Evolutionary conservation across 2,888 invertebrate species (phyloP).

Genomic region (Cancer borealis): DNA sequence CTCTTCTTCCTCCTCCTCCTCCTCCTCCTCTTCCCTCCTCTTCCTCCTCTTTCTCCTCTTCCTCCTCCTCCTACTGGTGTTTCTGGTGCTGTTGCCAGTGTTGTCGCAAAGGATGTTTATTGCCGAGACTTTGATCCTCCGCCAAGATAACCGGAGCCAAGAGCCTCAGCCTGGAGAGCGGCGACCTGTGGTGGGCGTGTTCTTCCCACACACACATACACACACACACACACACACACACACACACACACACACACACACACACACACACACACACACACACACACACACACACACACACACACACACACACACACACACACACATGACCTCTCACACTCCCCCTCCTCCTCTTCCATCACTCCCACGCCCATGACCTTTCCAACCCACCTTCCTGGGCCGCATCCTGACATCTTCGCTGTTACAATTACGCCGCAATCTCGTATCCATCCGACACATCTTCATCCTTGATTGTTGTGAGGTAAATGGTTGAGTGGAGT

Average conservation of each 20-base stretch:
- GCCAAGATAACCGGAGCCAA: not conserved
- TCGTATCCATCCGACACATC: not conserved
- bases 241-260: constrained; percentile 20
- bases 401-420: not conserved
- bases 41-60: not conserved
- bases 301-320: constrained; percentile 34
- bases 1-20: not conserved
- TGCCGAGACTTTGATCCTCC: not conserved
- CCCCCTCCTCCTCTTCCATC: not conserved
- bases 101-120: not conserved
- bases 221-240: not conserved
- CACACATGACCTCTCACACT: not conserved
- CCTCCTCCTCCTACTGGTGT: not conserved
- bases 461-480: not conserved
- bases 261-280: constrained; percentile 15
- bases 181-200: not conserved
- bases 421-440: not conserved
- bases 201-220: not conserved
- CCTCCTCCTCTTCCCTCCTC: not conserved
- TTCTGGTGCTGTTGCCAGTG: not conserved
- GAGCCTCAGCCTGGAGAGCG: not conserved
- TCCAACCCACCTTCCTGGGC: not conserved
- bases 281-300: constrained; percentile 37
- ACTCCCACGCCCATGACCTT: not conserved
- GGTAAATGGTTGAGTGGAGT: not conserved